Base-by-base conservation (phyloP, 1,140 invertebrate genomes). In the Scaptodrosophila lebanonensis region DNA sequence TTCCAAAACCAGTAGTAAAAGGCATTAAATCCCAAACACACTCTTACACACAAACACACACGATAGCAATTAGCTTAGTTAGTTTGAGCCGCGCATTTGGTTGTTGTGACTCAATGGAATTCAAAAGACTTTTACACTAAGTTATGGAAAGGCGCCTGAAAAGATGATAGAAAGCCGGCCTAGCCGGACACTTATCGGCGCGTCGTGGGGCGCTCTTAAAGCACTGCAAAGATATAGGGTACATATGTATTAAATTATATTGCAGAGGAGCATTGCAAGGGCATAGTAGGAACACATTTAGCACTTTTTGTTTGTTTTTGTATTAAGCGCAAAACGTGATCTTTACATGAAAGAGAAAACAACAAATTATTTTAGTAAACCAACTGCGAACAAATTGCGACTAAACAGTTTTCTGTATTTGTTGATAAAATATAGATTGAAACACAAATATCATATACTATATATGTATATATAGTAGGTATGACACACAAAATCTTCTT, bases 81-180 rank as follows among this genome's bases (percentile, higher is more conserved):
- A 33, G 32, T 2, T 33, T 33, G 12, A 33, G 12, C 3, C 22
- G 22, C 22, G 8, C 22, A 25, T 8, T 25, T n/a, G n/a, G n/a
- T n/a, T 4, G 3, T 25, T 25, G 22, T 25, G 8, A 25, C 22
- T 25, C 22, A 3, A 33, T 51, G 72, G 59, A 67, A 71, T 65
- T 51, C 32, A 79, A 79, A 79, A 79, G 73, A 79, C 73, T 79
- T 79, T 79, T 75, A 75, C 52, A 22, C 44, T 79, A 62, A 82
- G 75, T 72, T 60, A 38, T 61, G 54, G 50, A 51, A 42, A 42
- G 49, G 50, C 40, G 66, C 43, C 50, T 50, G 53, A n/a, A n/a
- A n/a, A n/a, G n/a, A n/a, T n/a, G 40, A 56, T 45, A 33, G 25
- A 49, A 58, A n/a, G 57, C 16, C 63, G 63, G 63, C 72, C 30